Evolutionary conservation across 2,797 vertebrate species (phyloP).

Genomic region (Leptodactylus fallax): DNA sequence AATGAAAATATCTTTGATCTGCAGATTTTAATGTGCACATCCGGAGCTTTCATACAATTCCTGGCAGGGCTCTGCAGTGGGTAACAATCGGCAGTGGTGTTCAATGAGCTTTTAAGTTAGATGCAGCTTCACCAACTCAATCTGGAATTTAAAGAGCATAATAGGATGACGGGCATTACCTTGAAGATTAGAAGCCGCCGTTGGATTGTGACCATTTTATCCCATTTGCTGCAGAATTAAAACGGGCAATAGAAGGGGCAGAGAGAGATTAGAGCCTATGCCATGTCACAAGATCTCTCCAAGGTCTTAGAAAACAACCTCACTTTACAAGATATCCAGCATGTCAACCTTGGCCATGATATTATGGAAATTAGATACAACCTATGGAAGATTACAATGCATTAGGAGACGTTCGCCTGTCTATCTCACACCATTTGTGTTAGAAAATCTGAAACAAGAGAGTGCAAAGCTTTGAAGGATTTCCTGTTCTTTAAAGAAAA

Average conservation of each 20-base stretch:
- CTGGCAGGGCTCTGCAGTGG: neutral
- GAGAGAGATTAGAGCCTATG: too few species aligned
- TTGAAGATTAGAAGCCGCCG: slow-evolving; percentile 31
- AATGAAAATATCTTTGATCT: neutral
- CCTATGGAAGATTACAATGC: neutral
- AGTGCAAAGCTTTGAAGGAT: neutral
- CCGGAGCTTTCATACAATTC: slow-evolving; percentile 5
- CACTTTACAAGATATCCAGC: too few species aligned
- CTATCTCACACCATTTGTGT: neutral
- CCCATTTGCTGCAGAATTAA: slow-evolving; percentile 13
- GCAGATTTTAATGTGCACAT: neutral
- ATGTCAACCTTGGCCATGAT: neutral
- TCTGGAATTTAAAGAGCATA: slow-evolving; percentile 48
- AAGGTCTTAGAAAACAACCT: neutral
- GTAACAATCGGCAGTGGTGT: slow-evolving; percentile 15
- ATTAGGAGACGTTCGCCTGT: neutral
- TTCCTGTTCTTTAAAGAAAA: neutral
- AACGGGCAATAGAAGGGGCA: neutral
- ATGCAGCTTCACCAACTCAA: slow-evolving; percentile 40
- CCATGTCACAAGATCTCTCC: neutral
- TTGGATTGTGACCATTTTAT: slow-evolving; percentile 40
- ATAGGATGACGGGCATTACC: slow-evolving; percentile 53
- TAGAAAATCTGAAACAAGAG: too few species aligned
- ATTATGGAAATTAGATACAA: neutral
- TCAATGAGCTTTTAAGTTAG: slow-evolving; percentile 36